These are phyloP conservation scores for Rhinichthys klamathensis DNA, from an alignment of 2,113 vertebrate species.

Conservation along the genomic window DNA sequence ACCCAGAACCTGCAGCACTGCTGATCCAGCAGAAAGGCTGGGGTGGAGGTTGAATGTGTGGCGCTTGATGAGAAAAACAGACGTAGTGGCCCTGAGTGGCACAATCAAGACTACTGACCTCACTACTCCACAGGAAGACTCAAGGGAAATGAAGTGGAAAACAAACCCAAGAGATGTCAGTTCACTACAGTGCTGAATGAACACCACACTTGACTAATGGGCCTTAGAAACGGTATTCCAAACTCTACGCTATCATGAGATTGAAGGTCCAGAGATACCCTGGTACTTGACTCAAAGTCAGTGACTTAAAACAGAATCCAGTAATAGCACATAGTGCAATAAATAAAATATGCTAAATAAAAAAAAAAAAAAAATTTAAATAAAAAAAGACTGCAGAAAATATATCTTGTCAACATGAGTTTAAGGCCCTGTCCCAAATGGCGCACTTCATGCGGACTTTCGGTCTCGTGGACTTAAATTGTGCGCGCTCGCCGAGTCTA, in stretches of 20 bases:
- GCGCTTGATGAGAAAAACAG: constrained; percentile 21
- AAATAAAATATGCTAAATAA: neutral
- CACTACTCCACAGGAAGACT: constrained; percentile 17
- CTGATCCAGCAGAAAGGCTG: constrained; percentile 37
- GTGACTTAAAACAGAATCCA: no score
- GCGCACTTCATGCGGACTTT: no score
- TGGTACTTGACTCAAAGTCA: neutral
- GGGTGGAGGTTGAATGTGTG: neutral
- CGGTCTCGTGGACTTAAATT: no score
- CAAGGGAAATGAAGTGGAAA: constrained; percentile 34
- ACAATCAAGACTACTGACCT: constrained; percentile 36
- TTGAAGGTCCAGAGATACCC: neutral
- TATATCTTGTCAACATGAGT: neutral
- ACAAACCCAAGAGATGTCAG: constrained; percentile 2
- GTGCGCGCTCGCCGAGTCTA: no score
- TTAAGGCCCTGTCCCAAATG: no score
- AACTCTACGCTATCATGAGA: neutral
- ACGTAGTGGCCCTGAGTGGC: constrained; percentile 6
- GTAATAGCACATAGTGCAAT: neutral
- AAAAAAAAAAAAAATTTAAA: no score
- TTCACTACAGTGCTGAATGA: constrained; percentile 22
- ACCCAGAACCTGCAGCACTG: neutral
- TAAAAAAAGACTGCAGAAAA: constrained; percentile 1
- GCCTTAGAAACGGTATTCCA: constrained; percentile 8
- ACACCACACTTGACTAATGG: constrained; percentile 10